A percentile compares a stretch with the other conserved stretches of the same genome.
These are phyloP conservation scores for Mellivora capensis DNA, from an alignment of 2,113 vertebrate species.

Conservation along the genomic window DNA sequence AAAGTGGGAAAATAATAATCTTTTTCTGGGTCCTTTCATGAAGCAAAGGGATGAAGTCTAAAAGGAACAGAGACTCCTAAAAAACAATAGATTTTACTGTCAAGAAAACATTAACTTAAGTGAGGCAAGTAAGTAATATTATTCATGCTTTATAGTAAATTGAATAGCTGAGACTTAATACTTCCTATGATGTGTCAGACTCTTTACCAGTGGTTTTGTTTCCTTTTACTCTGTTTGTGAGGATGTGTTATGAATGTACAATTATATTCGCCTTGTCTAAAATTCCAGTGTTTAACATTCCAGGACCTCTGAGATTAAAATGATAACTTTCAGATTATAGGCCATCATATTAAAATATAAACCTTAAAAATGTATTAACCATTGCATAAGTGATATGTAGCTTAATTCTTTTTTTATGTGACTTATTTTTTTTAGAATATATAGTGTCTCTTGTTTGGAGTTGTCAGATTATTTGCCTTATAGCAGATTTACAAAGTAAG, in stretches of 20 bases:
- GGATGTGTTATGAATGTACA: neutral
- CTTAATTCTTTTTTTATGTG: neutral
- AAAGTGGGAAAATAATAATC: neutral
- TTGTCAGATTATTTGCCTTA: neutral
- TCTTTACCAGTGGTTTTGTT: neutral
- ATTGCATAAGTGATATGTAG: neutral
- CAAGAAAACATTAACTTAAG: neutral
- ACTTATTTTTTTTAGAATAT: neutral
- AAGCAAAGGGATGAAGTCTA: neutral
- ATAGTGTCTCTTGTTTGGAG: neutral
- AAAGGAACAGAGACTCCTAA: neutral
- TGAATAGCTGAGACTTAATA: neutral
- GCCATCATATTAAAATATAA: slow-evolving; percentile 25
- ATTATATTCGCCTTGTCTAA: neutral
- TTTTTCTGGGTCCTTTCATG: neutral
- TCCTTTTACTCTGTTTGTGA: neutral
- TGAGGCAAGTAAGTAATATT: neutral
- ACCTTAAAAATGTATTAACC: neutral
- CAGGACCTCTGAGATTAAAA: slow-evolving; percentile 33
- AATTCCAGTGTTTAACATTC: slow-evolving; percentile 21
- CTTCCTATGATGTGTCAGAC: neutral
- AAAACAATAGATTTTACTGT: neutral
- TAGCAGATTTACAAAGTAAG: neutral
- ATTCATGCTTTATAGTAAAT: neutral
- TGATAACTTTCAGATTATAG: slow-evolving; percentile 13